A percentile compares a stretch with the other conserved stretches of the same genome.
These are phyloP conservation scores for Eupithecia abbreviata DNA, from an alignment of 2,888 invertebrate genomes.

Conservation along the genomic window DNA sequence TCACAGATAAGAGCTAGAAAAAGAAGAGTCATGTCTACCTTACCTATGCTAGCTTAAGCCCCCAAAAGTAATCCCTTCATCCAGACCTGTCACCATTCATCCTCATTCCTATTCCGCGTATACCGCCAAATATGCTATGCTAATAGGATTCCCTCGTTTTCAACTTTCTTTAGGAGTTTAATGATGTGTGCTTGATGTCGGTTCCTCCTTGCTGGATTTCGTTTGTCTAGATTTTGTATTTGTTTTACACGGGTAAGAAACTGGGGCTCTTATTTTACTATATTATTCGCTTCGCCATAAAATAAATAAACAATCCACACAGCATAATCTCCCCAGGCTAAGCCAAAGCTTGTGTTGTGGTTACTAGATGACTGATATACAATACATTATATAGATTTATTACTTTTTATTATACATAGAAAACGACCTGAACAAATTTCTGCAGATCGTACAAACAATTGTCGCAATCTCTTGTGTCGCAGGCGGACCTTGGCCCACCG, in stretches of 20 bases:
- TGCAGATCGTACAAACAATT: too few species aligned
- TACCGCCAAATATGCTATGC: slow-evolving; percentile 67
- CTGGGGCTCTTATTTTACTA: too few species aligned
- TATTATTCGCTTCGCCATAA: too few species aligned
- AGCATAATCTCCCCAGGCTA: too few species aligned
- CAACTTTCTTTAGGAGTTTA: slow-evolving; percentile 68
- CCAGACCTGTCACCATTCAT: slow-evolving; percentile 45
- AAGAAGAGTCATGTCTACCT: not conserved
- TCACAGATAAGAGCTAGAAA: not conserved
- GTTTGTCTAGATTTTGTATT: slow-evolving; percentile 10
- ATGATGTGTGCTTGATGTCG: slow-evolving; percentile 56
- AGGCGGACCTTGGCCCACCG: too few species aligned
- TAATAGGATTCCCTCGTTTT: slow-evolving; percentile 71
- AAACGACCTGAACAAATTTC: too few species aligned
- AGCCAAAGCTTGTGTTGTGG: too few species aligned
- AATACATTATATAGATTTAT: too few species aligned
- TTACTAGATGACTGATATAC: too few species aligned
- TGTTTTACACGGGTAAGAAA: not conserved
- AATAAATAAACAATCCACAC: too few species aligned
- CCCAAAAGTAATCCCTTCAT: not conserved
- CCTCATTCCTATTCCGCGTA: slow-evolving; percentile 76
- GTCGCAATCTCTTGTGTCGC: too few species aligned
- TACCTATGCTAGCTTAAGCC: not conserved
- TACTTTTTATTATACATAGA: too few species aligned
- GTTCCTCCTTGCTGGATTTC: slow-evolving; percentile 12